These are phyloP conservation scores for Tipula helvola DNA, from an alignment of 2,888 invertebrate species.

Conservation along the genomic window DNA sequence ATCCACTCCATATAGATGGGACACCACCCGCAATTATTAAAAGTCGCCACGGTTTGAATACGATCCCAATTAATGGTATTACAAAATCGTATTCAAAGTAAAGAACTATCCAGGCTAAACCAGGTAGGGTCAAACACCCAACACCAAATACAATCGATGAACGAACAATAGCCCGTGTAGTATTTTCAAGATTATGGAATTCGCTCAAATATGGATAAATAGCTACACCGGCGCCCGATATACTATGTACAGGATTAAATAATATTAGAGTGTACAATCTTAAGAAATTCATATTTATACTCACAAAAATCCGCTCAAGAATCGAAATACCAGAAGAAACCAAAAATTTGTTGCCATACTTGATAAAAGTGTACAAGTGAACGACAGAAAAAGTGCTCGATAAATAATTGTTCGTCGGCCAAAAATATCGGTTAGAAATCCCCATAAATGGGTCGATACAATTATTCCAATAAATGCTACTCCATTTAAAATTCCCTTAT, in stretches of 20 bases:
- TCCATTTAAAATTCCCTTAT: constrained; percentile 34
- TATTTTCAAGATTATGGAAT: constrained; percentile 36
- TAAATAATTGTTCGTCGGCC: constrained; percentile 38
- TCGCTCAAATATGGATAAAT: constrained; percentile 41
- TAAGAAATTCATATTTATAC: constrained; percentile 16
- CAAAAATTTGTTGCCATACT: constrained; percentile 38
- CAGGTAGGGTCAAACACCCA: constrained; percentile 28
- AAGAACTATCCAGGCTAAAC: constrained; percentile 29
- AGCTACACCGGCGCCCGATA: constrained; percentile 38
- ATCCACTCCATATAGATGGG: constrained; percentile 26
- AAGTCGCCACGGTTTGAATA: constrained; percentile 30
- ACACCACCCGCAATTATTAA: constrained; percentile 28
- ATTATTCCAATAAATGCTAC: constrained; percentile 38
- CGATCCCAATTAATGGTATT: constrained; percentile 23
- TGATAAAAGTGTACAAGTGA: constrained; percentile 36
- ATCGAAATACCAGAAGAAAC: constrained; percentile 39
- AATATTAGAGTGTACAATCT: too few relatives aligned
- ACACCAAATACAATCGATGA: constrained; percentile 29
- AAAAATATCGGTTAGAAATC: constrained; percentile 41
- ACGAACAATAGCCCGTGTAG: constrained; percentile 35
- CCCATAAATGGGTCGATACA: constrained; percentile 42
- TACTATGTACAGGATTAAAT: constrained; percentile 18
- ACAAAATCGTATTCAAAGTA: constrained; percentile 26
- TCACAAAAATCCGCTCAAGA: constrained; percentile 41
- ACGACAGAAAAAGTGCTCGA: constrained; percentile 36